Evolutionary conservation across 2,888 invertebrate species (phyloP).

Genomic region (Aquatica leii): DNA sequence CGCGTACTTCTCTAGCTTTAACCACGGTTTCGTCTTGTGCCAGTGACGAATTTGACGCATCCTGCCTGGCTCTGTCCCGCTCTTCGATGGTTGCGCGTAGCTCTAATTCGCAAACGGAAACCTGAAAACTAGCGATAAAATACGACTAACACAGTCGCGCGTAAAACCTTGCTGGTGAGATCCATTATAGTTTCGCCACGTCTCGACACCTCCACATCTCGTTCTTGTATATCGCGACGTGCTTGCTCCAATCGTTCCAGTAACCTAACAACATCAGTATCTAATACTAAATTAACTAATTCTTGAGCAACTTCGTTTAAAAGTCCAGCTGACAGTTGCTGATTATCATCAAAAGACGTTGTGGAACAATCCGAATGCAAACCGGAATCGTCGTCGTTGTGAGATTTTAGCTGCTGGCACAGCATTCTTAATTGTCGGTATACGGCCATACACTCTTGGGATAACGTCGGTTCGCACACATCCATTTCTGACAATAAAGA

Average conservation of each 20-base stretch:
- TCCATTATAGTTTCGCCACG: slow-evolving; percentile 82
- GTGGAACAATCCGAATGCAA: slow-evolving; percentile 74
- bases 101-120: slow-evolving; percentile 82
- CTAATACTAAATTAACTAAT: slow-evolving; percentile 75
- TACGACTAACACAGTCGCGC: no score
- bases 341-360: slow-evolving; percentile 66
- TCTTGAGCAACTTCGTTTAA: slow-evolving; percentile 76
- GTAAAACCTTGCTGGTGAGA: slow-evolving; percentile 83
- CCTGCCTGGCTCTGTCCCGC: slow-evolving; percentile 80
- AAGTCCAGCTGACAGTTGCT: slow-evolving; percentile 59
- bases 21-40: slow-evolving; percentile 83
- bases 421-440: slow-evolving; percentile 78
- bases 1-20: slow-evolving; percentile 84
- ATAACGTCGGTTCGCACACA: slow-evolving; percentile 68
- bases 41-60: slow-evolving; percentile 75
- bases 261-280: slow-evolving; percentile 77
- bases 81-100: slow-evolving; percentile 83
- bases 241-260: slow-evolving; percentile 81
- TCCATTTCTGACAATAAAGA: slow-evolving; percentile 94
- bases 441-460: slow-evolving; percentile 73
- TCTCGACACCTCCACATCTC: slow-evolving; percentile 82
- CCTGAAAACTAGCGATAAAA: slow-evolving; percentile 63
- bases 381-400: slow-evolving; percentile 78
- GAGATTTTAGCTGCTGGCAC: slow-evolving; percentile 77
- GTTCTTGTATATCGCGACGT: slow-evolving; percentile 76